These are phyloP conservation scores for Agelaius phoeniceus DNA, from an alignment of 2,113 vertebrate genomes.

Conservation along the genomic window DNA sequence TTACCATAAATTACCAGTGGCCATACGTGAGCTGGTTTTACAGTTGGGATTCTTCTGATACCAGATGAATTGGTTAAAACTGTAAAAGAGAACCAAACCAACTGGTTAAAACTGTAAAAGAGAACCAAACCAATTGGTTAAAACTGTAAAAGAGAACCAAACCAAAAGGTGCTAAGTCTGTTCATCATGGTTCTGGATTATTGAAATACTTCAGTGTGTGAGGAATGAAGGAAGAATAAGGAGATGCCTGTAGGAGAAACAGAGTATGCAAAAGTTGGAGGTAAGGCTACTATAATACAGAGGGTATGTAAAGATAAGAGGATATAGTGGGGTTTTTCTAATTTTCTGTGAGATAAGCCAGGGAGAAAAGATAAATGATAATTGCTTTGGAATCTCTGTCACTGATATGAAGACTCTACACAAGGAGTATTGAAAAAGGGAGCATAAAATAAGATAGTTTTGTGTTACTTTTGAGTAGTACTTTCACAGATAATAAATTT, in stretches of 20 bases:
- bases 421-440: neutral
- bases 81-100: neutral
- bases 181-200: neutral
- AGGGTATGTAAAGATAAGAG: neutral
- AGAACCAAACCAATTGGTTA: neutral
- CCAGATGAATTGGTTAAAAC: neutral
- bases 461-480: neutral
- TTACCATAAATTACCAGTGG: neutral
- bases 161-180: neutral
- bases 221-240: neutral
- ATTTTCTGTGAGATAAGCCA: neutral
- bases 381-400: neutral
- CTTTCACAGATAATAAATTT: neutral
- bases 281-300: neutral
- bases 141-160: neutral
- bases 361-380: neutral
- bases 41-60: neutral
- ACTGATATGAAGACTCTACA: neutral
- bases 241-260: neutral
- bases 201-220: neutral
- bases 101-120: neutral
- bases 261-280: neutral
- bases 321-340: neutral
- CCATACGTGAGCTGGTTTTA: neutral
- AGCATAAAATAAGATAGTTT: neutral